Conservation (phyloP, 2,797 vertebrate species). For the Cuniculus paca region DNA sequence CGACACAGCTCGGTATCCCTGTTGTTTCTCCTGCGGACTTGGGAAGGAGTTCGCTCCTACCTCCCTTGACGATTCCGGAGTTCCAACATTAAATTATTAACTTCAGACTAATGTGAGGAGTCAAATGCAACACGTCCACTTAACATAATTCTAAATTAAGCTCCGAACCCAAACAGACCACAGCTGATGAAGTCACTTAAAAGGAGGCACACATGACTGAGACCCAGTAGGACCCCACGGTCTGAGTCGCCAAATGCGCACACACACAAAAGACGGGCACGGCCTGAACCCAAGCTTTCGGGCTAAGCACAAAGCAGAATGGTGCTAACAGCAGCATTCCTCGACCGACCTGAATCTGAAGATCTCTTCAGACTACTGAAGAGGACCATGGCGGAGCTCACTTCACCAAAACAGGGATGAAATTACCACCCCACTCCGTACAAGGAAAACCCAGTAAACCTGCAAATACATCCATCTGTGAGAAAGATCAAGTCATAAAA, state of each 20-base stretch:
- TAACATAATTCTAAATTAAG: constrained; percentile 93
- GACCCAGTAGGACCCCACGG: constrained; percentile 87
- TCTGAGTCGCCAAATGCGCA: constrained; percentile 89
- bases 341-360: constrained; percentile 88
- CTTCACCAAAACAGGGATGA: constrained; percentile 83
- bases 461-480: constrained; percentile 91
- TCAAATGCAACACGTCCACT: constrained; percentile 92
- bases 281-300: constrained; percentile 90
- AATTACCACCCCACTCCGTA: constrained; percentile 84
- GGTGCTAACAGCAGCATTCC: constrained; percentile 84
- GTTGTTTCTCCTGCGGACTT: not conserved
- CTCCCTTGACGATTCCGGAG: constrained; percentile 90
- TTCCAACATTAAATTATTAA: constrained; percentile 95
- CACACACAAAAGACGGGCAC: constrained; percentile 89
- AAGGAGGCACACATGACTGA: constrained; percentile 89
- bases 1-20: not conserved
- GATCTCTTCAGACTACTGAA: constrained; percentile 73
- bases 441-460: constrained; percentile 85
- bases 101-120: constrained; percentile 93
- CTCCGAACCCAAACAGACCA: constrained; percentile 90
- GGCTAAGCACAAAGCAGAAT: constrained; percentile 88
- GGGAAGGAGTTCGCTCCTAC: not conserved
- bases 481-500: constrained; percentile 89
- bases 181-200: constrained; percentile 90
- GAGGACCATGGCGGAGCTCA: constrained; percentile 88